Evolutionary conservation across 2,888 invertebrate species (phyloP), one percentile per base, ranked within the genome.

Genomic region (Abrostola tripartita): DNA sequence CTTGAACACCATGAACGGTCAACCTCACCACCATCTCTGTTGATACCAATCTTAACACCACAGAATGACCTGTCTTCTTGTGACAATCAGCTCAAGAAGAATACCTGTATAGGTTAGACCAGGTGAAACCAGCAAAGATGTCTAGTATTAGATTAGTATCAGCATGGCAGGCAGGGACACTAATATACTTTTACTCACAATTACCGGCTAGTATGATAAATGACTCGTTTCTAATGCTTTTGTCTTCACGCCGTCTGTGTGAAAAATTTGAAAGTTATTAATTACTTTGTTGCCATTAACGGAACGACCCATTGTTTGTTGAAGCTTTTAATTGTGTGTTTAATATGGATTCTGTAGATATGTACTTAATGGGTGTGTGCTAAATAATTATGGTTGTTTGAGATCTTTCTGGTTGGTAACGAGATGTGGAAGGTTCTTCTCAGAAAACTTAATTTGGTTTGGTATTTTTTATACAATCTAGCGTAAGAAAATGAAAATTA

Each of bases 181-280:
- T n/a, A 14, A 53, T 60, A 50, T 12, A 12, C 59, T 55, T 64
- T 67, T 52, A 51, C n/a, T 63, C 56, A 60, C 51, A 57, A 63
- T 63, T 50, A 60, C 41, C 41, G 12, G 11, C 35, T 47, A 63
- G 53, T 67, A 50, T 60, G 60, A 67, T 24, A 57, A 60, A 67
- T 61, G 59, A 47, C 40, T 38, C 37, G 44, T 24, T 24, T 47
- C 52, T 42, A 57, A 47, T 14, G 37, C 40, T 50, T 61, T 62
- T 65, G 59, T 61, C 37, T 47, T n/a, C 35, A 6, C 50, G 42
- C 24, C 44, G 38, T 6, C 11, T 51, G 35, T 37, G 49, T 14
- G 38, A 67, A 53, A 38, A 41, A 37, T 37, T 51, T 54, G n/a
- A 47, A 67, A 42, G 44, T 68, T 53, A 73, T 68, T 64, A 57